Conservation (phyloP, 2,888 invertebrate species). For the Chaitophorus viminalis region DNA sequence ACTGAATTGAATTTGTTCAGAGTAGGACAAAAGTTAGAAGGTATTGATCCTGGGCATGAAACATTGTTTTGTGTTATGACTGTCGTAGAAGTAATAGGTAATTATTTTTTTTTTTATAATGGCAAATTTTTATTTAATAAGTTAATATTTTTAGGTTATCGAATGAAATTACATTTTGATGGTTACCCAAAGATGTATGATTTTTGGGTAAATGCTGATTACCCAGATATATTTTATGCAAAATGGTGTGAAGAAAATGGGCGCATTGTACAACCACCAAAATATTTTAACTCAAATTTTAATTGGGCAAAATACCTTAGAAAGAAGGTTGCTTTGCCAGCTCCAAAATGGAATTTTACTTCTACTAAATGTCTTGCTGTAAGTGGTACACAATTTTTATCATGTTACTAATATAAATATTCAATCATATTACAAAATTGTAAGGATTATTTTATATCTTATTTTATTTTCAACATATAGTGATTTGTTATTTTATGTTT, state of each 20-base stretch:
- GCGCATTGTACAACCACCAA: constrained; percentile 82
- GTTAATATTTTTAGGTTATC: constrained; percentile 73
- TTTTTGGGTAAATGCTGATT: constrained; percentile 93
- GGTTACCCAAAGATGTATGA: constrained; percentile 90
- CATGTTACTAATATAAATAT: neutral
- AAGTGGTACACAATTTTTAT: neutral
- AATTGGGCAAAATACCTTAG: neutral
- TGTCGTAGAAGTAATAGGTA: constrained; percentile 77
- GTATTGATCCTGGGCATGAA: constrained; percentile 91
- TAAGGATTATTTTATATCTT: neutral
- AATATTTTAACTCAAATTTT: constrained; percentile 69
- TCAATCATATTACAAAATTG: neutral
- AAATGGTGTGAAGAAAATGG: constrained; percentile 93
- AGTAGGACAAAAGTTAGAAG: constrained; percentile 90
- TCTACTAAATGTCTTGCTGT: neutral
- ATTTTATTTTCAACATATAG: neutral
- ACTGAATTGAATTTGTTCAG: constrained; percentile 75
- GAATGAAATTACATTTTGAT: constrained; percentile 90
- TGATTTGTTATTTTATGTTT: neutral
- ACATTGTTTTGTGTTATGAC: constrained; percentile 88
- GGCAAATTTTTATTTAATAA: neutral
- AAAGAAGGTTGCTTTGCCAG: neutral
- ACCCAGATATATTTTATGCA: constrained; percentile 88
- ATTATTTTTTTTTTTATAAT: constrained; percentile 6
- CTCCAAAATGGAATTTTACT: neutral